Conservation (phyloP, 2,888 invertebrate genomes). For the Phaedon cochleariae region DNA sequence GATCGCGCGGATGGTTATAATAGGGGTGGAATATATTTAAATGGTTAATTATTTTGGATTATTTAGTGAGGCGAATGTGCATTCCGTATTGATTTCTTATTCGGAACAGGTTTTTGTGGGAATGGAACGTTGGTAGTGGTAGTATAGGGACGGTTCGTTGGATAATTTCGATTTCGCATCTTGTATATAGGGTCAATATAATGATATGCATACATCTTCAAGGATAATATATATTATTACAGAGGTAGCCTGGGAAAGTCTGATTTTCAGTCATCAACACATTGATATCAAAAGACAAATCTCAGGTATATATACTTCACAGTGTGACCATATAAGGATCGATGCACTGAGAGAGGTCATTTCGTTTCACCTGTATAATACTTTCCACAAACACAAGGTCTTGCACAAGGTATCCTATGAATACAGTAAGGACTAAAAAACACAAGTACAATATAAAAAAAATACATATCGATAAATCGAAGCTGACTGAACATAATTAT, state of each 20-base stretch:
- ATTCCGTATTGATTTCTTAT: conserved; percentile 38
- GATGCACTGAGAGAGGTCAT: too few relatives aligned
- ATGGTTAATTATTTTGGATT: conserved; percentile 40
- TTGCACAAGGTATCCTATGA: too few relatives aligned
- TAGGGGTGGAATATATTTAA: conserved; percentile 40
- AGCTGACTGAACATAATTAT: too few relatives aligned
- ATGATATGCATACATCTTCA: not conserved
- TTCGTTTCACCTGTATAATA: too few relatives aligned
- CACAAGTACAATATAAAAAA: too few relatives aligned
- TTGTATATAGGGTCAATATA: not conserved
- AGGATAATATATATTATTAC: not conserved
- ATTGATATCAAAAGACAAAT: too few relatives aligned
- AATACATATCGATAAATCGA: too few relatives aligned
- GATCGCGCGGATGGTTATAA: conserved; percentile 37
- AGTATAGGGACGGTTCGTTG: not conserved
- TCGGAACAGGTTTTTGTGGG: conserved; percentile 34
- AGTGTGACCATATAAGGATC: too few relatives aligned
- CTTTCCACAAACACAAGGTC: too few relatives aligned
- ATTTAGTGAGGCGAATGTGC: conserved; percentile 36
- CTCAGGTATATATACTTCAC: too few relatives aligned
- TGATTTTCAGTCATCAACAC: too few relatives aligned
- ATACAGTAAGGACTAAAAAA: too few relatives aligned
- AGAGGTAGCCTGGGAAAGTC: not conserved
- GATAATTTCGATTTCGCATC: not conserved
- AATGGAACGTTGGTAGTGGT: not conserved